Conservation (phyloP, 2,888 invertebrate genomes). For the Hirtodrosophila duncani region DNA sequence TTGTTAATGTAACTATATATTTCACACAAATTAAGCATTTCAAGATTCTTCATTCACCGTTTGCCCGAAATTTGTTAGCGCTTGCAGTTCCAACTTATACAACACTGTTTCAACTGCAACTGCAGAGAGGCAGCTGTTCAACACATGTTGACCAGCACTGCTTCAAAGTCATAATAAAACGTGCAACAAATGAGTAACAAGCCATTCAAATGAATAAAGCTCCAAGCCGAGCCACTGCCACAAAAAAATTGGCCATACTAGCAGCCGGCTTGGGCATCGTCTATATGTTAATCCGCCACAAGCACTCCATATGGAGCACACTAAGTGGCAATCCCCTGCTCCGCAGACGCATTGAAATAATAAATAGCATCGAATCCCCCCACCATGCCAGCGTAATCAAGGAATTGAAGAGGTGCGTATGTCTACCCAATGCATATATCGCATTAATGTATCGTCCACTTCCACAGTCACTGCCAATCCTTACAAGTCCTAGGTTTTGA, state of each 20-base stretch:
- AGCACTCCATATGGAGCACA: conserved; percentile 80
- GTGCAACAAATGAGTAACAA: conserved; percentile 32
- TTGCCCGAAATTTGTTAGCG: too few species aligned
- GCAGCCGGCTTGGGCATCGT: conserved; percentile 74
- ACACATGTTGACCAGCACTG: too few species aligned
- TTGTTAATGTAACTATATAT: too few species aligned
- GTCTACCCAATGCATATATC: background rate
- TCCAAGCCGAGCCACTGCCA: background rate
- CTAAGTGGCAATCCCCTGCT: conserved; percentile 59
- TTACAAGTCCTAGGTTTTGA: conserved; percentile 85
- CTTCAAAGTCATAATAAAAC: background rate
- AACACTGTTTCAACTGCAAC: too few species aligned
- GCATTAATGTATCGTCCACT: too few species aligned
- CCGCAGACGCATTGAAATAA: conserved; percentile 70
- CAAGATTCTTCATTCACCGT: too few species aligned
- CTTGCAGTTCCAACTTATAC: too few species aligned
- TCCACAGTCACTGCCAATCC: conserved; percentile 59
- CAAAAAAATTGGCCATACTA: conserved; percentile 38
- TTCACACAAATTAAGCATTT: too few species aligned
- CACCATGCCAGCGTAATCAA: conserved; percentile 59
- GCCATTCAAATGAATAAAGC: too few species aligned
- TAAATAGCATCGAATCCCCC: conserved; percentile 52
- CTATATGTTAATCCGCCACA: conserved; percentile 68
- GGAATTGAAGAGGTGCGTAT: conserved; percentile 73
- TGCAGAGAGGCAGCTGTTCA: too few species aligned